phyloP scores from a whole-genome alignment of 2,888 invertebrate genomes.

The Caenorhabditis japonica region DNA sequence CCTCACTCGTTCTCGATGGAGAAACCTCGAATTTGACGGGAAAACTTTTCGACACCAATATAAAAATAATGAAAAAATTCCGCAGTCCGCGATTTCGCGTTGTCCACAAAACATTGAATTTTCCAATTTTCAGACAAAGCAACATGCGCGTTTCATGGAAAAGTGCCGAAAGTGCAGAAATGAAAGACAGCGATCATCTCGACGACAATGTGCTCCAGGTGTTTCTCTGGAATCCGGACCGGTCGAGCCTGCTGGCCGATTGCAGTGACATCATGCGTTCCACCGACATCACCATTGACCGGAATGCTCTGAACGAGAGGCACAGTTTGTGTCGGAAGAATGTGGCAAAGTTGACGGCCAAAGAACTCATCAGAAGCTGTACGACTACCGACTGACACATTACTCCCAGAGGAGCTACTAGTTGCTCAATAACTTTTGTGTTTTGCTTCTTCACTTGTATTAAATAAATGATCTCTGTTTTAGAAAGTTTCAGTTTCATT shows the following conservation, averaged over 20 bases:
- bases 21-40: too few relatives aligned
- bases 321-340: constrained; percentile 62
- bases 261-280: constrained; percentile 58
- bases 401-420: constrained; percentile 9
- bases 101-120: too few relatives aligned
- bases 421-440: constrained; percentile 23
- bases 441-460: constrained; percentile 8
- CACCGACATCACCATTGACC: constrained; percentile 70
- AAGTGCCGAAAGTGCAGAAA: constrained; percentile 69
- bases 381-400: constrained; percentile 67
- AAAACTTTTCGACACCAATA: too few relatives aligned
- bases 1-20: too few relatives aligned
- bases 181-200: constrained; percentile 70
- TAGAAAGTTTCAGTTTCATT: too few relatives aligned
- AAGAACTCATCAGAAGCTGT: constrained; percentile 69
- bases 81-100: too few relatives aligned
- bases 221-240: constrained; percentile 60
- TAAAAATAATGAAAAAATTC: too few relatives aligned
- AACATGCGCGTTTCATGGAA: constrained; percentile 69
- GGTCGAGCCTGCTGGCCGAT: constrained; percentile 58
- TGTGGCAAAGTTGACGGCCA: constrained; percentile 55
- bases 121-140: constrained; percentile 48
- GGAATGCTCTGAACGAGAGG: constrained; percentile 60
- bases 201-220: constrained; percentile 73
- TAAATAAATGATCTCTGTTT: constrained; percentile 11